These are phyloP conservation scores for Trichopria drosophilae DNA, from an alignment of 2,888 invertebrate species.

Conservation along the genomic window DNA sequence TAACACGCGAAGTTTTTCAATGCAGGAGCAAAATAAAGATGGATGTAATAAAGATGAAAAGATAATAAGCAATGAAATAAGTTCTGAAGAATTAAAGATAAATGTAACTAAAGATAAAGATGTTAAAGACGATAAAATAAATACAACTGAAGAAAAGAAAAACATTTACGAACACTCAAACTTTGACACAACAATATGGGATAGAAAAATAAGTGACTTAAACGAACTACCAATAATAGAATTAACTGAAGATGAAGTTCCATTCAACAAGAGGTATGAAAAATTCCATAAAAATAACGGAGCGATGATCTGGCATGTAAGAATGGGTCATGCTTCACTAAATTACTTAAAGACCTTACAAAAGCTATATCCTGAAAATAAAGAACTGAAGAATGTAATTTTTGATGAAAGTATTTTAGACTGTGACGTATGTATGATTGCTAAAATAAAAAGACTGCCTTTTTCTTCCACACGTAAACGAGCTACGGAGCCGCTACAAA, in stretches of 20 bases:
- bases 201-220: slow-evolving; percentile 1
- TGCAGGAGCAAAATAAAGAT: too few species aligned
- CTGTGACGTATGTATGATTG: slow-evolving; percentile 30
- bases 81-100: too few species aligned
- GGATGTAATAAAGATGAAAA: too few species aligned
- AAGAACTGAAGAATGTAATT: too few species aligned
- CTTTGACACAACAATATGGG: slow-evolving; percentile 8
- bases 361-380: too few species aligned
- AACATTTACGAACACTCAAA: slow-evolving; percentile 7
- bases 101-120: too few species aligned
- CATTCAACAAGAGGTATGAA: background rate
- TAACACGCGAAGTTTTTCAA: too few species aligned
- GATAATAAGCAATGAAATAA: too few species aligned
- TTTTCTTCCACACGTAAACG: slow-evolving; percentile 21
- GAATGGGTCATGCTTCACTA: too few species aligned
- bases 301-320: slow-evolving; percentile 11
- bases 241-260: slow-evolving; percentile 9
- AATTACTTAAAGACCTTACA: too few species aligned
- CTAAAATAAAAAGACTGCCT: slow-evolving; percentile 32
- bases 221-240: slow-evolving; percentile 8
- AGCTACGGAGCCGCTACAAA: slow-evolving; percentile 24
- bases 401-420: slow-evolving; percentile 31
- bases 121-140: too few species aligned
- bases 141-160: too few species aligned
- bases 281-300: slow-evolving; percentile 7